phyloP scores from a whole-genome alignment of 2,888 invertebrate genomes.

The Rhamnusium bicolor region DNA sequence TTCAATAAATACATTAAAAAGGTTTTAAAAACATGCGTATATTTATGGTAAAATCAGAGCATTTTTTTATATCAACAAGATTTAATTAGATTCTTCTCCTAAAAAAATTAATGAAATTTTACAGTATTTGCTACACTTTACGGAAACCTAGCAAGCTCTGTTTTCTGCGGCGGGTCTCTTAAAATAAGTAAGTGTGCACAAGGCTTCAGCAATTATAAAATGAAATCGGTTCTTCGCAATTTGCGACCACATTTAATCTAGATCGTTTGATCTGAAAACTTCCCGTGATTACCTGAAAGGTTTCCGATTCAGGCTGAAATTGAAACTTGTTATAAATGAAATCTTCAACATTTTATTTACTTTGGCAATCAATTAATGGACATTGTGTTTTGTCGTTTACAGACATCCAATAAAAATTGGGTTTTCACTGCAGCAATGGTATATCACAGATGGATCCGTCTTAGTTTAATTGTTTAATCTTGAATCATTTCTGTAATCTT shows the following conservation, averaged over 20 bases:
- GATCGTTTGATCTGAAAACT: conserved; percentile 65
- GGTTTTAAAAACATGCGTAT: neutral
- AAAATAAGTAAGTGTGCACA: conserved; percentile 43
- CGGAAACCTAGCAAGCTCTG: conserved; percentile 8
- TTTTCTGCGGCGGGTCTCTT: conserved; percentile 23
- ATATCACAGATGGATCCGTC: neutral
- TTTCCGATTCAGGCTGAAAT: conserved; percentile 66
- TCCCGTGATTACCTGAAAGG: conserved; percentile 67
- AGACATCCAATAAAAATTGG: conserved; percentile 42
- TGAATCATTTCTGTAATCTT: neutral
- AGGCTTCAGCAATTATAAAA: conserved; percentile 68
- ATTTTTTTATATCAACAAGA: neutral
- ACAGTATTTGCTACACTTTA: neutral
- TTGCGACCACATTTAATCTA: conserved; percentile 65
- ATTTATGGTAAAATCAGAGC: neutral
- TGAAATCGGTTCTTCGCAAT: conserved; percentile 64
- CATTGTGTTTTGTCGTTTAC: conserved; percentile 52
- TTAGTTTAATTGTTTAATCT: neutral
- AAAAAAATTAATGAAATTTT: neutral
- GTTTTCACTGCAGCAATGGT: conserved; percentile 3
- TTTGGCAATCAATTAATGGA: conserved; percentile 62
- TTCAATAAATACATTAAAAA: neutral
- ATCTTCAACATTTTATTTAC: conserved; percentile 63
- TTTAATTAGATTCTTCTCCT: neutral
- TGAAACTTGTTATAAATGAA: conserved; percentile 63